Conservation (phyloP, 2,797 vertebrate species). For the Sebastes wilsoni region DNA sequence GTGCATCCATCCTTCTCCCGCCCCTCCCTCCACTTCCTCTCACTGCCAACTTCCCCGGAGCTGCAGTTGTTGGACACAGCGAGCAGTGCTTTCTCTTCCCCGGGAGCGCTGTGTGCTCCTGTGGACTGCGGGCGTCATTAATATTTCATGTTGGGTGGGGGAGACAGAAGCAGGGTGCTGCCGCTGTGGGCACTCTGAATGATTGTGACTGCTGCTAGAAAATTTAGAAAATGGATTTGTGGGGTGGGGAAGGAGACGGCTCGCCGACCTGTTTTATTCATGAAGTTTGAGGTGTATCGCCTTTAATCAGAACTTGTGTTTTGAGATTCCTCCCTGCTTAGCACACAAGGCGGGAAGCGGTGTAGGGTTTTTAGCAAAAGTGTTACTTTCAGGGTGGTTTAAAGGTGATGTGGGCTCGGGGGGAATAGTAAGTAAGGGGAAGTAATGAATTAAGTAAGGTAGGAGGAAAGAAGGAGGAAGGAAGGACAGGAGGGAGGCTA, state of each 20-base stretch:
- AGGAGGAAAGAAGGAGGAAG: neutral
- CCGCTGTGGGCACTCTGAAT: constrained; percentile 2
- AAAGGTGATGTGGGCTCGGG: neutral
- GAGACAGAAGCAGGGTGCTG: constrained; percentile 9
- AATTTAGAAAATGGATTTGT: constrained; percentile 46
- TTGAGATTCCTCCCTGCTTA: neutral
- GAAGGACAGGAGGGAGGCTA: neutral
- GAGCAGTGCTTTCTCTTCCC: neutral
- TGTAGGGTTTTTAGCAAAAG: neutral
- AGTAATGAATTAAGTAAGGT: neutral
- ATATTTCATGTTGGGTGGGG: constrained; percentile 54
- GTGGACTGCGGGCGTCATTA: constrained; percentile 37
- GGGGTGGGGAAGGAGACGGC: neutral
- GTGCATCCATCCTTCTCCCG: neutral
- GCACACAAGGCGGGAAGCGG: neutral
- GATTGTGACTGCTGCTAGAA: constrained; percentile 32
- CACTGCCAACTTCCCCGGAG: neutral
- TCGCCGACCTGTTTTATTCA: constrained; percentile 47
- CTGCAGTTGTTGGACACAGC: constrained; percentile 5
- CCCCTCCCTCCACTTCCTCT: neutral
- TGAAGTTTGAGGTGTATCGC: constrained; percentile 1
- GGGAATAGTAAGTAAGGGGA: neutral
- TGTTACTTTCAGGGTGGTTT: neutral
- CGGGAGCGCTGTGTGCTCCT: neutral
- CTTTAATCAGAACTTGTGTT: constrained; percentile 31